These are phyloP conservation scores for Bombycilla garrulus DNA, from an alignment of 2,113 vertebrate species.

Conservation along the genomic window DNA sequence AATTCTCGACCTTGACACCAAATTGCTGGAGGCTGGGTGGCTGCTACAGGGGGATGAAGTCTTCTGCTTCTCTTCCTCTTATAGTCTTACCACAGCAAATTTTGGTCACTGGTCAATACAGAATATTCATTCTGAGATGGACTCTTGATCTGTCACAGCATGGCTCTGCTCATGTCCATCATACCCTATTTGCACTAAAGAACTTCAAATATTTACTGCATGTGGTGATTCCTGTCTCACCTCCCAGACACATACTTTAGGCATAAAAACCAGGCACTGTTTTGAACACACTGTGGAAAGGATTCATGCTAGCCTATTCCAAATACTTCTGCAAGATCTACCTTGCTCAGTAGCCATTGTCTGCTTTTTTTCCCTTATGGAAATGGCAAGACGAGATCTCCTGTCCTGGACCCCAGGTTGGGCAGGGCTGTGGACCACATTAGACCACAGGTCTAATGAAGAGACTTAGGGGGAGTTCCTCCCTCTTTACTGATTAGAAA, in stretches of 20 bases:
- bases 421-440: background rate
- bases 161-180: background rate
- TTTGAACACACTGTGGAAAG: background rate
- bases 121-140: background rate
- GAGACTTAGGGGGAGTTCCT: background rate
- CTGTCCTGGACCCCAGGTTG: background rate
- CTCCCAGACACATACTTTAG: background rate
- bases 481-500: background rate
- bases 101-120: background rate
- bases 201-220: background rate
- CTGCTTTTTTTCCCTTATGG: accelerated
- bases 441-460: background rate
- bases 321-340: background rate
- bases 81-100: background rate
- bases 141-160: background rate
- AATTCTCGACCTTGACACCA: background rate
- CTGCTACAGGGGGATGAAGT: too few species aligned
- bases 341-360: background rate
- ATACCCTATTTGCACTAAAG: background rate
- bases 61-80: background rate
- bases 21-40: too few species aligned
- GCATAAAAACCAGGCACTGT: background rate
- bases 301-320: background rate
- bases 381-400: background rate
- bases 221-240: background rate